Evolutionary conservation across 1,140 invertebrate genomes (phyloP), one percentile per base, ranked within the genome.

Genomic region (Orussus abietinus): DNA sequence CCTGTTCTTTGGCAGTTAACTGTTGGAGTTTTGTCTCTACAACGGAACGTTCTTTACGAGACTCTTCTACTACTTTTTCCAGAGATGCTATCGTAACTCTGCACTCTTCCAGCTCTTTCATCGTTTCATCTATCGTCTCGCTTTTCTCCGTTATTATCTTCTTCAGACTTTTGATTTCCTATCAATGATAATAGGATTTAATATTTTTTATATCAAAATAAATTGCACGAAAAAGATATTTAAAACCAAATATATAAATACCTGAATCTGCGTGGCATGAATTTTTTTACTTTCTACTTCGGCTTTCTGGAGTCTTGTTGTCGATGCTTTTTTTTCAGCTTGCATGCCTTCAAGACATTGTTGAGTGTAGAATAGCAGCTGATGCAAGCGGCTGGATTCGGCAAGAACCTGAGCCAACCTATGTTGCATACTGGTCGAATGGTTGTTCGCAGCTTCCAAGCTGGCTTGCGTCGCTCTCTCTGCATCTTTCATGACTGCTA

Each of bases 381-480:
- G 72, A 45, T 75, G 74, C 11, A 77, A 57, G 47, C 69, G 60
- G 39, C 62, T 70, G 3, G 72, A 64, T 39, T 79, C 74, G 5
- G 67, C 65, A 11, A 60, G 61, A 2, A 77, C 48, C 52, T 76
- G 74, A 0, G 72, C 67, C 10, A 77, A 45, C 45, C 65, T 64
- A 26, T 80, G 77, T 36, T 77, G 69, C 5, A 80, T 51, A 51
- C 69, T 69, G 2, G 71, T 74, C 6, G 70, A 62, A 45, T 74
- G 62, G 53, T 68, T 69, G 20, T 69, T 72, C 0, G 77, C 73
- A 5, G 77, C 76, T 51, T 78, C 74, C 39, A 79, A 62, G 53
- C 70, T 78, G 4, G 62, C 59, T 56, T 77, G 70, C 26, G 75
- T 66, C 0, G 66, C 62, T 25, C 66, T 59, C 59, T 80, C 76